These are phyloP conservation scores for Tachina lurida DNA, from an alignment of 2,888 invertebrate genomes.

Conservation along the genomic window DNA sequence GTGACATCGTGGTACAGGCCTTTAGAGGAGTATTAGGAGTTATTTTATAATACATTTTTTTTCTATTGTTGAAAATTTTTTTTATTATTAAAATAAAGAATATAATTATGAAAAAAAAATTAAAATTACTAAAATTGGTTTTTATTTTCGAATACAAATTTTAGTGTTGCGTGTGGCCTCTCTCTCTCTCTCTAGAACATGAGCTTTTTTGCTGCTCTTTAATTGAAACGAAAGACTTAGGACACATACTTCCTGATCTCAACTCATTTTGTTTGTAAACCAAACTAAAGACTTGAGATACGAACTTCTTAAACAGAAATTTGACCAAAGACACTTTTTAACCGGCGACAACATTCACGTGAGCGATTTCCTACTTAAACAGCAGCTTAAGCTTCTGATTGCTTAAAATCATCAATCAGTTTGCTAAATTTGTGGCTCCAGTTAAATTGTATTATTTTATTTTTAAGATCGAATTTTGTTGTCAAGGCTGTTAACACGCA, in stretches of 20 bases:
- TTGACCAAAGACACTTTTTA: background rate
- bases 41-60: no score
- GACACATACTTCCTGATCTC: background rate
- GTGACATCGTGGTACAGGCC: no score
- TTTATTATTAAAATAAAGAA: no score
- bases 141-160: no score
- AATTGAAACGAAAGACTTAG: background rate
- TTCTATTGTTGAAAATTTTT: no score
- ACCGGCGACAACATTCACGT: background rate
- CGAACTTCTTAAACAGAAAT: background rate
- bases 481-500: slow-evolving; percentile 26
- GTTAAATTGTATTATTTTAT: background rate
- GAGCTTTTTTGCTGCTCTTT: no score
- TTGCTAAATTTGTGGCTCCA: background rate
- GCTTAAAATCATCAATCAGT: slow-evolving; percentile 39
- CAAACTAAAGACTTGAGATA: slow-evolving; percentile 34
- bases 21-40: no score
- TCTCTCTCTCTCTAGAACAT: no score
- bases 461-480: slow-evolving; percentile 35
- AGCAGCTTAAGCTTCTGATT: slow-evolving; percentile 32
- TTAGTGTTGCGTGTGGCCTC: no score
- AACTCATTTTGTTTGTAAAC: no score
- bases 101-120: no score
- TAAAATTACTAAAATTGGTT: no score
- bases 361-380: background rate